Evolutionary conservation across 2,888 invertebrate genomes (phyloP), one percentile per base, ranked within the genome.

Genomic region (Eupithecia abbreviata): DNA sequence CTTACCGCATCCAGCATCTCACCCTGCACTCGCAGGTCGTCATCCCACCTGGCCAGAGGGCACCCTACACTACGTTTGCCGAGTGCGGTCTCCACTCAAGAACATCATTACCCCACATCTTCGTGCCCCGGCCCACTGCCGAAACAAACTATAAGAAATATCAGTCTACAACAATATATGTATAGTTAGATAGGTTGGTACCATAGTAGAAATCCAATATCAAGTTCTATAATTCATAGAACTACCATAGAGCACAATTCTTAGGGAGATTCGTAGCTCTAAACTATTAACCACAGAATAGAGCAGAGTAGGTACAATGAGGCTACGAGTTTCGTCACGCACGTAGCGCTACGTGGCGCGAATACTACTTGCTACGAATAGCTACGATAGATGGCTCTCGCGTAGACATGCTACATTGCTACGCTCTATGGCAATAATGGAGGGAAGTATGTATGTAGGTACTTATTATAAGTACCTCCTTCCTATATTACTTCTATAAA

Each of bases 321-420:
- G n/a, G 72, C 77, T 30, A 42, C 71, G 65, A 71, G 65, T 71
- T 51, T 18, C 15, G 45, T 55, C 72, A 78, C 76, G 75, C 72
- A 78, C 76, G 75, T 72, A 71, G 74, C 71, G 75, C 75, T 75
- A 75, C 77, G 71, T 73, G 62, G 5, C 49, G 15, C 41, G 70
- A 65, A 71, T 77, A 47, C 42, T n/a, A 67, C 67, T 45, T 13
- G 75, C 78, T 78, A 78, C 75, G 71, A n/a, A 47, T 66, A 5
- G 41, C 66, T 66, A 66, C 69, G 69, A 75, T 73, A 71, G 73
- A 71, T 75, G 15, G 72, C 73, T 67, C 73, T 73, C 45, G 72
- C 77, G 74, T 74, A 72, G 72, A 43, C 67, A 15, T 70, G 70
- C 51, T 67, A 70, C 73, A 45, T 45, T 1, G 66, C 42, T 66